phyloP scores from a whole-genome alignment of 1,140 invertebrate species.

The Tribolium castaneum region DNA sequence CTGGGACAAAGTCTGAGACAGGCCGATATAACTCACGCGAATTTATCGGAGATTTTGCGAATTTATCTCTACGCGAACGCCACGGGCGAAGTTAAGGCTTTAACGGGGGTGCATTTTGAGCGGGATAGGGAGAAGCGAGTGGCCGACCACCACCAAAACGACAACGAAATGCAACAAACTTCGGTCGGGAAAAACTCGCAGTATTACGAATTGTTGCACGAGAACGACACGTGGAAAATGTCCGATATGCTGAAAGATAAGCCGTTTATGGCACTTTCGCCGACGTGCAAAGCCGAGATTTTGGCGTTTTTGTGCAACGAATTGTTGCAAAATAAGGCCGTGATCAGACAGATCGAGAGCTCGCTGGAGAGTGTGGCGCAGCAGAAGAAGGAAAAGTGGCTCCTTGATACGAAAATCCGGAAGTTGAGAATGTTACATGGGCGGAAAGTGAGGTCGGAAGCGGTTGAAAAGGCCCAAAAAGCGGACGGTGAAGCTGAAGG shows the following conservation, averaged over 20 bases:
- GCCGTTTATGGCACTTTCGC: constrained; percentile 87
- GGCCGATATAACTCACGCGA: constrained; percentile 90
- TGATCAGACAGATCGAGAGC: constrained; percentile 83
- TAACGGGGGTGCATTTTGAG: constrained; percentile 81
- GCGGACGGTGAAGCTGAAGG: constrained; percentile 53
- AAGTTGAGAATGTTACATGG: constrained; percentile 83
- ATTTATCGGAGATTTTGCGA: constrained; percentile 91
- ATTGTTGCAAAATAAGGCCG: constrained; percentile 90
- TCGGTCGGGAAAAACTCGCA: constrained; percentile 77
- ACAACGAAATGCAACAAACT: constrained; percentile 70
- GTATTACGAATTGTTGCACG: constrained; percentile 81
- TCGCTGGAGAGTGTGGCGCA: constrained; percentile 81
- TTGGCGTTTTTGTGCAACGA: constrained; percentile 94
- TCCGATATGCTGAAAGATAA: constrained; percentile 77
- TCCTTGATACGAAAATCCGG: constrained; percentile 87
- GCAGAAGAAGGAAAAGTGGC: constrained; percentile 82
- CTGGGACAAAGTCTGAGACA: constrained; percentile 91
- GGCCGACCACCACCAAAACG: constrained; percentile 82
- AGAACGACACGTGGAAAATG: constrained; percentile 80
- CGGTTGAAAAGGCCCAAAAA: constrained; percentile 69
- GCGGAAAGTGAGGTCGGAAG: constrained; percentile 79
- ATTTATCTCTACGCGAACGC: constrained; percentile 90
- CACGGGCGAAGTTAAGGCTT: constrained; percentile 84
- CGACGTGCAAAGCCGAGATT: constrained; percentile 88
- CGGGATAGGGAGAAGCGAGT: constrained; percentile 80